Conservation (phyloP, 2,113 vertebrate genomes). For the Spea multiplicata region DNA sequence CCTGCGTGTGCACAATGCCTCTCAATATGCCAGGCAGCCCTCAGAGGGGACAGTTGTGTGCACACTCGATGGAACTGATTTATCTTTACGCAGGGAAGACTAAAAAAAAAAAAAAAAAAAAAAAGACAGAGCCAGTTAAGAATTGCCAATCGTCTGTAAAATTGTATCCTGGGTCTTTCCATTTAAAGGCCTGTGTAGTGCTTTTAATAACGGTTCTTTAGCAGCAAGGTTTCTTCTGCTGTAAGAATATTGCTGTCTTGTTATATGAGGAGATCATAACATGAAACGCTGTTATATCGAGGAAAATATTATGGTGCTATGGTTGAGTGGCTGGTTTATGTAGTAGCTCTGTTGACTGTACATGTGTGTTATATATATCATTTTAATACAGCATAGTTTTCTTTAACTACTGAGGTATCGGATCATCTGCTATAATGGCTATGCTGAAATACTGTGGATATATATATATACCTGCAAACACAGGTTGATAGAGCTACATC, state of each 20-base stretch:
- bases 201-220: conserved; percentile 46
- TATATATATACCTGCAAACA: too few relatives aligned
- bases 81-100: conserved; percentile 43
- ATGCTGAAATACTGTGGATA: too few relatives aligned
- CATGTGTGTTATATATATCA: too few relatives aligned
- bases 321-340: too few relatives aligned
- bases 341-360: too few relatives aligned
- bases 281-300: conserved; percentile 2
- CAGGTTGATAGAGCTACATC: too few relatives aligned
- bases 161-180: conserved; percentile 43
- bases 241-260: conserved; percentile 6
- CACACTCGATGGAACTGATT: conserved; percentile 42
- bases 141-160: conserved; percentile 47
- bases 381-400: too few relatives aligned
- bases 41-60: conserved; percentile 38
- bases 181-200: conserved; percentile 42
- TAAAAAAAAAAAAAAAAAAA: conserved; percentile 2
- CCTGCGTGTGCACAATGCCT: not conserved
- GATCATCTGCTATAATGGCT: too few relatives aligned
- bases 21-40: conserved; percentile 37
- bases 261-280: not conserved
- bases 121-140: conserved; percentile 42
- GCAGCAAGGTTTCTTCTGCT: conserved; percentile 22
- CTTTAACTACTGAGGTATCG: too few relatives aligned
- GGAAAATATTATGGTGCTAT: not conserved